Conservation (phyloP, 1,140 invertebrate species). For the Batillaria attramentaria region DNA sequence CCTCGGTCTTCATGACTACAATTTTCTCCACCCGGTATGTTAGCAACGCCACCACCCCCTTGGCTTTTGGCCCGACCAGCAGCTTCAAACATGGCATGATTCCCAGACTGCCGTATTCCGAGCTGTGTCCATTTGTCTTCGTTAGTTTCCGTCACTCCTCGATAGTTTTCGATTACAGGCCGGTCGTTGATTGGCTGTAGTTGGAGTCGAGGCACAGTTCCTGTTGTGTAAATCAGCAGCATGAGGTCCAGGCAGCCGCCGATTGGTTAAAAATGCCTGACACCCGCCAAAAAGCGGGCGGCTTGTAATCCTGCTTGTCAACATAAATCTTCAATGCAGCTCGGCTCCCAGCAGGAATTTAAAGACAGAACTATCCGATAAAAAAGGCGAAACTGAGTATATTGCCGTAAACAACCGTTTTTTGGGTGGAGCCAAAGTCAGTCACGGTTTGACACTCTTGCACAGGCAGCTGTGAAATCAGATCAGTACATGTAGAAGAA, state of each 20-base stretch:
- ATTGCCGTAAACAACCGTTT: constrained; percentile 10
- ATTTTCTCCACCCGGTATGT: no score
- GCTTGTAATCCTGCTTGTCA: not conserved
- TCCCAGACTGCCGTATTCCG: not conserved
- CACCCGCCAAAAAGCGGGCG: not conserved
- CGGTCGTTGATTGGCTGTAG: constrained; percentile 9
- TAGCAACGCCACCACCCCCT: no score
- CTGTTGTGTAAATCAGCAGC: constrained; percentile 14
- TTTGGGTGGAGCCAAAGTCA: not conserved
- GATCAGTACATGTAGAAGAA: no score
- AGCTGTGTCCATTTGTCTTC: constrained; percentile 10
- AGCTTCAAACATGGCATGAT: no score
- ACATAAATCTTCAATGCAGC: not conserved
- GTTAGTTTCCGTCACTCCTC: constrained; percentile 25
- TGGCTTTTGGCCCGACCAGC: no score
- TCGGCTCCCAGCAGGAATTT: not conserved
- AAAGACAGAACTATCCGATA: no score
- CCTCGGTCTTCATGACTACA: no score
- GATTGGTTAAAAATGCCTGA: constrained; percentile 2
- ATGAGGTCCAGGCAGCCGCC: not conserved
- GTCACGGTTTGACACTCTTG: no score
- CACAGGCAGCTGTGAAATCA: no score
- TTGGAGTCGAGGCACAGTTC: not conserved
- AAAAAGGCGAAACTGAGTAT: not conserved
- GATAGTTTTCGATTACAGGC: constrained; percentile 15